These are phyloP conservation scores for Hypolimnas misippus DNA, from an alignment of 2,888 invertebrate species.

Conservation along the genomic window DNA sequence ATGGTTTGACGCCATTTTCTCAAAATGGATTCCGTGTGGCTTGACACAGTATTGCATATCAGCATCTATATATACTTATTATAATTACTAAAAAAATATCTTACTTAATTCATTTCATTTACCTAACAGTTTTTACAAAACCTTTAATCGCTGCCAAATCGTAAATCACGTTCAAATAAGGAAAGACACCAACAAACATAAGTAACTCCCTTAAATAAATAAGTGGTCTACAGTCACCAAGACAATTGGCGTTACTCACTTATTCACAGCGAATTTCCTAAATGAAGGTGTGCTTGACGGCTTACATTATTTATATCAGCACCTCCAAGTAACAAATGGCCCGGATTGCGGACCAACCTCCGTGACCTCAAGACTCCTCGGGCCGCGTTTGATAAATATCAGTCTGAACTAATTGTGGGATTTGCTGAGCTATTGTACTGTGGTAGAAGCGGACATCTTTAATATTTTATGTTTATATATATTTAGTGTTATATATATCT, in stretches of 20 bases:
- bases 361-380: conserved; percentile 16
- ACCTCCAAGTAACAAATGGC: conserved; percentile 18
- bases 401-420: conserved; percentile 17
- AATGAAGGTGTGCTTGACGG: conserved; percentile 10
- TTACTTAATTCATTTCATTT: no score
- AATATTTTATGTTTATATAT: conserved; percentile 1
- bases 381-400: conserved; percentile 25
- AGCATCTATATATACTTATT: no score
- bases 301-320: conserved; percentile 17
- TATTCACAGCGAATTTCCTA: background rate
- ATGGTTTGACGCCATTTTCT: no score
- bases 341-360: conserved; percentile 20
- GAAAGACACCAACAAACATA: no score
- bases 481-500: no score
- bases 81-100: no score
- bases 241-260: conserved; percentile 2
- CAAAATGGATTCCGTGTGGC: no score
- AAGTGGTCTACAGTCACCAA: background rate
- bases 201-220: background rate
- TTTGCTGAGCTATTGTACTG: conserved; percentile 19
- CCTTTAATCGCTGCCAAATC: no score
- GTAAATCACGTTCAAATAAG: no score
- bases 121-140: no score
- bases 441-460: background rate
- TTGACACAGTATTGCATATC: no score